A percentile compares a stretch with the other conserved stretches of the same genome.
Evolutionary conservation across 2,888 invertebrate species (phyloP).

Genomic region (Seira ritae): DNA sequence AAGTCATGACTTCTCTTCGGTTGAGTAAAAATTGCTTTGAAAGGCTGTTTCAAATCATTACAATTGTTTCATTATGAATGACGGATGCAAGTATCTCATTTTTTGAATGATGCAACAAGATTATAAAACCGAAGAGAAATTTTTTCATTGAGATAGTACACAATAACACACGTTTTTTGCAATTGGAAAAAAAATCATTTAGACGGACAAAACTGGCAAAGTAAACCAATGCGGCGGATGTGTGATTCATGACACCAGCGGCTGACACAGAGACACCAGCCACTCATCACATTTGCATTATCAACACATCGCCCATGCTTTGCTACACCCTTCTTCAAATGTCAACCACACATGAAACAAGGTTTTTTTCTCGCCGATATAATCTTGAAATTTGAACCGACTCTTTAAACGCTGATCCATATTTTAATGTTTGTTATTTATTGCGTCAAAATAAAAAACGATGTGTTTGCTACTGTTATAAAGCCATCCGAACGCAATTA

Average conservation of each 20-base stretch:
- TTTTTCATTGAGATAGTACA: background rate
- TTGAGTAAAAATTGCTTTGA: background rate
- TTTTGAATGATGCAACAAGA: background rate
- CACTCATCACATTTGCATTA: conserved; percentile 3
- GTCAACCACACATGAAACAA: conserved; percentile 28
- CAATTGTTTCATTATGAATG: conserved; percentile 17
- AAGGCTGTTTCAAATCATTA: background rate
- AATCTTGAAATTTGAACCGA: conserved; percentile 21
- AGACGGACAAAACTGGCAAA: conserved; percentile 33
- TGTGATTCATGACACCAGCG: conserved; percentile 44
- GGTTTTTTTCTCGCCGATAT: conserved; percentile 22
- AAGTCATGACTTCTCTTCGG: conserved; percentile 36
- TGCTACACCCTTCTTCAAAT: conserved; percentile 29
- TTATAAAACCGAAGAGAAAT: background rate
- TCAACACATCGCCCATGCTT: background rate
- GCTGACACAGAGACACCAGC: conserved; percentile 16
- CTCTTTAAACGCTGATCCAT: conserved; percentile 9
- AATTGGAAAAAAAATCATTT: conserved; percentile 36
- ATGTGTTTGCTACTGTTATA: background rate
- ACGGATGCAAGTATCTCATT: background rate
- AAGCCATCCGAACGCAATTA: background rate
- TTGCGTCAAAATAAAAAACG: background rate
- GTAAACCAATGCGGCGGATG: conserved; percentile 48
- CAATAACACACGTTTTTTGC: conserved; percentile 25
- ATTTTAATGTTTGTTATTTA: background rate